phyloP scores from a whole-genome alignment of 2,113 vertebrate species.

The Psephotus haematonotus region DNA sequence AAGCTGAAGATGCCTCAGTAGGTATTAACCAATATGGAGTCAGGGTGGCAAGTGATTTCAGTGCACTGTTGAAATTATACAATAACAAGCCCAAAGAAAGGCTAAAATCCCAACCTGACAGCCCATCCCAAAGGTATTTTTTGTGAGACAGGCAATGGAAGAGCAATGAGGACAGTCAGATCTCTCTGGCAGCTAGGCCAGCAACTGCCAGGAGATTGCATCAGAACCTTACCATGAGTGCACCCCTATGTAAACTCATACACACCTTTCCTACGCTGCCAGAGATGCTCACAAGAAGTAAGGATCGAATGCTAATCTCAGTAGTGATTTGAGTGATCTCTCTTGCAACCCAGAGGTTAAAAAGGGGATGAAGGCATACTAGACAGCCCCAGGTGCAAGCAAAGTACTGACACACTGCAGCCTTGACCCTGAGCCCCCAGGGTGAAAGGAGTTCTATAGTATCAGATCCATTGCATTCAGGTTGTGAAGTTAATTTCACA shows the following conservation, averaged over 20 bases:
- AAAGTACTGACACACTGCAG: background rate
- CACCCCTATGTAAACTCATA: background rate
- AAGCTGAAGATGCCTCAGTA: slow-evolving; percentile 7
- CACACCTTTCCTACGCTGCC: background rate
- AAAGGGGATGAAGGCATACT: background rate
- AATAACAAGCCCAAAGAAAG: background rate
- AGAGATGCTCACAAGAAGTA: background rate
- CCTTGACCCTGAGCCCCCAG: background rate
- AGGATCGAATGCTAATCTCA: background rate
- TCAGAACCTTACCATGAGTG: background rate
- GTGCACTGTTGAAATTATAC: background rate
- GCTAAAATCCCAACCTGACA: background rate
- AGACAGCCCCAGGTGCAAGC: background rate
- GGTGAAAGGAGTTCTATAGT: background rate
- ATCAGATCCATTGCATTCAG: background rate
- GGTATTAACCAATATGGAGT: background rate
- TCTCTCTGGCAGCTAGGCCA: background rate
- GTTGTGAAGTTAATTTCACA: background rate
- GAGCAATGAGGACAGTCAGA: background rate
- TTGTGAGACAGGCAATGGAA: background rate
- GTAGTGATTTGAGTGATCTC: background rate
- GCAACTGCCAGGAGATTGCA: background rate
- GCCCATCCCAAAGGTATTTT: background rate
- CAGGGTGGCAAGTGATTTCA: background rate
- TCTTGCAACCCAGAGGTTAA: background rate